Base-by-base conservation (phyloP, 2,888 invertebrate species). In the Chrysodeixis includens region DNA sequence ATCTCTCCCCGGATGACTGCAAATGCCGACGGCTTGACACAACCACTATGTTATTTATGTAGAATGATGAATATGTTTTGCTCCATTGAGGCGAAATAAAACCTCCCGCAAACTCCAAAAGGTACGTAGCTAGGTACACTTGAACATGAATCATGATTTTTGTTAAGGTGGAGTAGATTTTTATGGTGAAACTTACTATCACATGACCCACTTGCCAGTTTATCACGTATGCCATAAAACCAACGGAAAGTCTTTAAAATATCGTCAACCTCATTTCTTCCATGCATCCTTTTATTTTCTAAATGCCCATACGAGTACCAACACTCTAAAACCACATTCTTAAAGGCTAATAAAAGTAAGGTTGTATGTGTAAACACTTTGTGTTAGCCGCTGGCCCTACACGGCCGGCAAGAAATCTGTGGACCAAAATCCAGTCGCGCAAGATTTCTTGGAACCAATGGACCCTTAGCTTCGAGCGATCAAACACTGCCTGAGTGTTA, bases 391-490 rank as follows among this genome's bases (percentile, higher is more conserved):
- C 71, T 71, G 63, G 63, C 59, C 79, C 82, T 86, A 81, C 76
- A 81, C 76, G 86, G 83, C 58, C 77, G 73, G 78, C 65, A 57
- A 81, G 68, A 84, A 86, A 87, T 85, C 83, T 40, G 77, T 81
- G 80, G 64, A 82, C 76, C 79, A 64, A 88, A 88, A 88, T 85
- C 88, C 85, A 84, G 87, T 87, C 81, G 71, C 60, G 66, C 67
- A 69, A 62, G 75, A 74, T 89, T 81, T 89, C 89, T 86, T 63
- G 78, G 89, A 89, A 88, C 62, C 64, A 56, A 62, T 66, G 69
- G 62, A 80, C 75, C 69, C 73, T 76, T 74, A 76, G 66, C 69
- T 70, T 56, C 30, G 58, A 73, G 60, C 72, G 62, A 53, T 55
- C 58, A 67, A 69, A 73, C 52, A 66, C 67, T 52, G 54, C 22